Evolutionary conservation across 2,888 invertebrate genomes (phyloP), one percentile per base, ranked within the genome.

Genomic region (Ophioninae sp.): DNA sequence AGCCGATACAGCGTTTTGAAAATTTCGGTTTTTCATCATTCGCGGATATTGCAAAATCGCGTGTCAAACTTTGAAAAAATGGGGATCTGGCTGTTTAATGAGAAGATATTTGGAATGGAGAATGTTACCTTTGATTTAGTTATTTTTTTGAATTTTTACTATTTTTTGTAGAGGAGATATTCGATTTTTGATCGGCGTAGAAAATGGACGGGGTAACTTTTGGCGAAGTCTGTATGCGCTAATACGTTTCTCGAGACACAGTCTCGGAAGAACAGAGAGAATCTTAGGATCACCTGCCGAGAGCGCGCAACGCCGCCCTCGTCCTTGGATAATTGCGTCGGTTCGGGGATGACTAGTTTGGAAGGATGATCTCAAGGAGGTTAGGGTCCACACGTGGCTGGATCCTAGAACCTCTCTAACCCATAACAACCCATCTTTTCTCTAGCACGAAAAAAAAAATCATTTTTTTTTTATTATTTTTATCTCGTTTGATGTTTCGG

Each of bases 241-340:
- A 90, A 91, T 91, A 90, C 85, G 88, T 87, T 90, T 87, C 86
- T 88, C 86, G 84, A 61, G 67, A 51, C 51, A 44, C 41, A 71
- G 82, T 61, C 81, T 68, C 72, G 65, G 67, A 56, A 81, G 80
- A 84, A 69, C 79, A 56, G 56, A 69, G 44, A 76, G 58, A 71
- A 79, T 79, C 37, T 68, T 59, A 68, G 69, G 84, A 88, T 91
- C 92, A 92, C 92, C 91, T 91, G 92, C 91, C 89, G 88, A 82
- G 72, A 59, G 73, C 56, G 79, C 72, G 67, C 79, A 61, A 61
- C 72, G 74, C 87, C 88, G 88, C 88, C 87, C 87, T 88, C 88
- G 91, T 88, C 91, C 91, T 91, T 91, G 90, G 89, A 88, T 90
- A 91, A 91, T 91, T 91, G 90, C 88, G 88, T 86, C 86, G 86